Evolutionary conservation across 1,140 invertebrate species (phyloP), one percentile per base, ranked within the genome.

Genomic region (Euwallacea similis): DNA sequence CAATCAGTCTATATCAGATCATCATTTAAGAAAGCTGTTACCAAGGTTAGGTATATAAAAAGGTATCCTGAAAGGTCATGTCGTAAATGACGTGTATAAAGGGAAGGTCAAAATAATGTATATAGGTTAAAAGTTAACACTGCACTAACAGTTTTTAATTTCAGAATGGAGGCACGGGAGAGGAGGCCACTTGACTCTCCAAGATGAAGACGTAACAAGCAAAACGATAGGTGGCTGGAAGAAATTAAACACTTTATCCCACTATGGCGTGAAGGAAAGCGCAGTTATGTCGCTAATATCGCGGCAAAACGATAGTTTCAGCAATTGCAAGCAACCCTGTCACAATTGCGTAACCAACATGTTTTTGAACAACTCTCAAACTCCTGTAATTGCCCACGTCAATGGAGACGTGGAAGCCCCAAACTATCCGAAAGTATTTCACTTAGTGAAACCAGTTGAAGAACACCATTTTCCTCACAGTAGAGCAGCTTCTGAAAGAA

Each of bases 241-340:
- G 78, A 93, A 93, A 81, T 83, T 98, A 9, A 97, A 98, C 81
- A 97, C 95, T 0, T 84, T 98, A 16, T 90, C 91, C 11, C 95
- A 97, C 83, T 98, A 98, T 80, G 94, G 95, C 9, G 92, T 98
- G 4, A 94, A 94, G 78, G 94, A 96, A 80, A 94, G 93, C n/a
- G 94, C 95, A 6, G 89, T 97, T 9, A 95, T 97, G 93, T 95
- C 93, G 2, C 83, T 98, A 47, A 94, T 97, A 77, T 91, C 93
- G 0, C 85, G 92, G 41, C 93, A 95, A 82, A 94, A 94, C 81
- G 93, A 95, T 78, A 88, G 88, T 76, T 94, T 91, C 75, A 87
- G 90, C 50, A 88, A 89, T 10, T 93, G 91, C 77, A 92, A 93
- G 82, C 91, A 91, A 77, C 89, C 90, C 7, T 95, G 91, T 79